Evolutionary conservation across 2,888 invertebrate species (phyloP), one percentile per base, ranked within the genome.

Genomic region (Autographa gamma): DNA sequence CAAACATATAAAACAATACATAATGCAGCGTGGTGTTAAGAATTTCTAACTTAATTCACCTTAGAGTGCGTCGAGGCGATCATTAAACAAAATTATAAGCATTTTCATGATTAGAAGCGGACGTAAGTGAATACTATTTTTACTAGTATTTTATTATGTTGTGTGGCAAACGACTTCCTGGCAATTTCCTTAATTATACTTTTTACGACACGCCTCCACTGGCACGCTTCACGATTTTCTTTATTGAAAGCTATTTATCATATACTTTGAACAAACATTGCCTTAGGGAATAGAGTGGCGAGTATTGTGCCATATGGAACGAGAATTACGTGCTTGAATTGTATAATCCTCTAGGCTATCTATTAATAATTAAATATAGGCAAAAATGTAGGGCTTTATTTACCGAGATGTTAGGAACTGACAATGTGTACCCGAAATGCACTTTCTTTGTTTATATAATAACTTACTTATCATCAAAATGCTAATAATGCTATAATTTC

Each of bases 111-210:
- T 38, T 80, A 65, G 58, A 38, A 64, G 41, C 78, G 81, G 81
- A 77, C 59, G 80, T 71, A 58, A 68, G 70, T 63, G 56, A 70
- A 80, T 66, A 68, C 31, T 19, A 63, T 73, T 60, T 76, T 73
- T 68, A 69, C 66, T 66, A 63, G 32, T 66, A 68, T 69, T 79
- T 73, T 71, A 81, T 81, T 64, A 62, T 56, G 58, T 73, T 43
- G 54, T 60, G 65, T 76, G 31, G 60, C n/a, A 32, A 69, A 60
- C 54, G 58, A 66, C 63, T 79, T 79, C 78, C 81, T 60, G 41
- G 56, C 63, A 65, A 76, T 80, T 80, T 72, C 63, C 66, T 72
- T 72, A 77, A 77, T 76, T 77, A 41, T 56, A 25, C 32, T 65
- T 52, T 72, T 72, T 69, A 69, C 60, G 66, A 71, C 63, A 66